A percentile compares a stretch with the other conserved stretches of the same genome.
Conservation (phyloP, 1,140 invertebrate species). For the Laupala kohalensis region DNA sequence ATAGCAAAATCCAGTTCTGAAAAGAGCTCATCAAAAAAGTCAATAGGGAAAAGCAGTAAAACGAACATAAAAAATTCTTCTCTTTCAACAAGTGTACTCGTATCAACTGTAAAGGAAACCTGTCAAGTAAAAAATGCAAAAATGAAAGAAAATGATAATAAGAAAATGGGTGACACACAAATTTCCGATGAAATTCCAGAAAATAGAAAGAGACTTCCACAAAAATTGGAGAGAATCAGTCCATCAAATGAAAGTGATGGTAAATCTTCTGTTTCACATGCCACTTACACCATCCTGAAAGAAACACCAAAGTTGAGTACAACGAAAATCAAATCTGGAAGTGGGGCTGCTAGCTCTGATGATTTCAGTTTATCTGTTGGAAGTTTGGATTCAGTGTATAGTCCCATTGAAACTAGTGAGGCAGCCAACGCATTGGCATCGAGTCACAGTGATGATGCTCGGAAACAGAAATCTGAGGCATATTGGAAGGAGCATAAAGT, state of each 20-base stretch:
- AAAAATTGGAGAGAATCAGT: background rate
- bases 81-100: no score
- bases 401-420: background rate
- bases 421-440: background rate
- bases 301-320: background rate
- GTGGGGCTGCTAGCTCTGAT: background rate
- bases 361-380: background rate
- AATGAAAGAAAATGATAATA: no score
- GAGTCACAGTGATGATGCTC: background rate
- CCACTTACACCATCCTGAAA: background rate
- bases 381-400: background rate
- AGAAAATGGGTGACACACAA: no score
- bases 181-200: no score
- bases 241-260: background rate
- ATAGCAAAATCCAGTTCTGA: no score
- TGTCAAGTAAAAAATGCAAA: no score
- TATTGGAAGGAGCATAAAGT: background rate
- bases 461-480: background rate
- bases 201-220: background rate
- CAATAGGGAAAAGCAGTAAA: no score
- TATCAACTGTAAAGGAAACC: no score
- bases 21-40: no score
- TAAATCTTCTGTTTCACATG: background rate
- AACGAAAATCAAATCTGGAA: background rate
- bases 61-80: no score